Evolutionary conservation across 2,113 vertebrate genomes (phyloP), one percentile per base, ranked within the genome.

Genomic region (Origma solitaria): DNA sequence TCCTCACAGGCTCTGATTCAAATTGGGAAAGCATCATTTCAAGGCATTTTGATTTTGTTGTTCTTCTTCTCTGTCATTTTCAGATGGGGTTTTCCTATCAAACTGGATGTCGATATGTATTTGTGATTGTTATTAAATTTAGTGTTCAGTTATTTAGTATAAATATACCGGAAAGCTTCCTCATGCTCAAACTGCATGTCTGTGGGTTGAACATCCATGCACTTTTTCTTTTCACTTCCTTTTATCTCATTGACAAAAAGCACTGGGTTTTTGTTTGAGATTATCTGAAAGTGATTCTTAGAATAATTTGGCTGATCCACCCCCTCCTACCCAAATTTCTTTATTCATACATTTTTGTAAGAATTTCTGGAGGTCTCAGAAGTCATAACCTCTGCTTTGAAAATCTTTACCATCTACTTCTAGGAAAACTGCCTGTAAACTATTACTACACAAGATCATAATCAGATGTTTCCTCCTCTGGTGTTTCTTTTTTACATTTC

Each of bases 201-300:
- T 90, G 88, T 70, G 84, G 54, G 49, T 62, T 86, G 68, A 92
- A 65, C 37, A 93, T 49, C 45, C 33, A 49, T 17, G 4, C 20
- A 77, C 7, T 38, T 80, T 83, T 96, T 81, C 68, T 94, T 94
- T 77, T 88, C 71, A 50, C 16, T 88, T 94, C 45, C 84, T 96
- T 90, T 92, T 57, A 73, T 90, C 42, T 92, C 90, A 77, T 33
- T 92, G 66, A 92, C 42, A 77, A 86, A 93, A 88, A 88, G 13
- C 18, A 65, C 33, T 60, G 57, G 61, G 14, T 21, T 92, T 89
- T 92, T 85, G 20, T 65, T 86, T 77, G 45, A 86, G 42, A 83
- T 80, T 45, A 92, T 11, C 14, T 82, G 49, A 71, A 82, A 40
- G 23, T 3, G 5, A 83, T 92, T 93, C 76, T 92, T 90, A 50